Conservation (phyloP, 2,888 invertebrate species). For the Stramonita haemastoma region DNA sequence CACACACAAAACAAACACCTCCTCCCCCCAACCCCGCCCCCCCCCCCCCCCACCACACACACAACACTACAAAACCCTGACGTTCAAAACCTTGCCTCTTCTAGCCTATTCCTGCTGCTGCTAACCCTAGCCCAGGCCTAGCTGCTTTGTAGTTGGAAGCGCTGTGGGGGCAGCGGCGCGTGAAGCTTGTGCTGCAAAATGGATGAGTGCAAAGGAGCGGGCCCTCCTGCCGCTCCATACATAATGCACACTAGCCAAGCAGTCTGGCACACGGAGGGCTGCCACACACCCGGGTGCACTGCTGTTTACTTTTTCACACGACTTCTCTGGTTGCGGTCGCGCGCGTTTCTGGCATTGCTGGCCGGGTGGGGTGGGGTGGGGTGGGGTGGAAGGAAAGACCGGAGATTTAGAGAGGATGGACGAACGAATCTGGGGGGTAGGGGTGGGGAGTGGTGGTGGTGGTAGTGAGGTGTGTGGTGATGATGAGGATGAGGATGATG, state of each 20-base stretch:
- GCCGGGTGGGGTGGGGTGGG: not conserved
- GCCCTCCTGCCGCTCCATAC: not conserved
- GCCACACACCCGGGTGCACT: not conserved
- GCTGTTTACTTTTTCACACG: conserved; percentile 19
- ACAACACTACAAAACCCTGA: too few species aligned
- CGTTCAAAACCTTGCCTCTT: too few species aligned
- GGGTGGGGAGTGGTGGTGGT: not conserved
- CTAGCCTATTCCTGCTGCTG: too few species aligned
- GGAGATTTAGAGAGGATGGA: not conserved
- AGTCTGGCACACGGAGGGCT: not conserved
- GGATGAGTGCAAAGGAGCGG: conserved; percentile 27
- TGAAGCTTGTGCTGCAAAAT: conserved; percentile 17
- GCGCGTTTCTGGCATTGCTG: not conserved
- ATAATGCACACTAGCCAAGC: conserved; percentile 12
- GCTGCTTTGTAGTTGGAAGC: not conserved
- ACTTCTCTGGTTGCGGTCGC: conserved; percentile 14
- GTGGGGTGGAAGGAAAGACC: not conserved
- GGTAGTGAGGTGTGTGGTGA: not conserved
- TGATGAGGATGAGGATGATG: not conserved
- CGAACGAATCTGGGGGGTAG: not conserved
- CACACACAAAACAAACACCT: too few species aligned
- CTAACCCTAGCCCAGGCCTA: too few species aligned
- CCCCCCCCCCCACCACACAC: too few species aligned
- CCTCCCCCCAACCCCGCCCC: too few species aligned
- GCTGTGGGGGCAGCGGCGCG: not conserved